A percentile compares a stretch with the other conserved stretches of the same genome.
Conservation (phyloP, 2,888 invertebrate species). For the Chalcosyrphus nemorum region DNA sequence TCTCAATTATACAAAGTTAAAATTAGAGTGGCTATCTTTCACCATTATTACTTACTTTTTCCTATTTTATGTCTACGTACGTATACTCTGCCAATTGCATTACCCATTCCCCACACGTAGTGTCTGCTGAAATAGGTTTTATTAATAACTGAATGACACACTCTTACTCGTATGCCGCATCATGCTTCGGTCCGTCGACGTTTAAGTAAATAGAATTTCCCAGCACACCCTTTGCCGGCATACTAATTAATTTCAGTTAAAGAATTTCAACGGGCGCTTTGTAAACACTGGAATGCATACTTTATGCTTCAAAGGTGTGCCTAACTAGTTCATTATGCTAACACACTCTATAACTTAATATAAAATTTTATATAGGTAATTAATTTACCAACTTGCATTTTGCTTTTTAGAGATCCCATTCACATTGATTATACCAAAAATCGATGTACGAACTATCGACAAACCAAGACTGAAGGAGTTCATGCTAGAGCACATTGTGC, state of each 20-base stretch:
- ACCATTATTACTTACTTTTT: not conserved
- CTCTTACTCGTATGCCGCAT: conserved; percentile 11
- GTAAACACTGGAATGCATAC: not conserved
- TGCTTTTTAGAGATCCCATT: conserved; percentile 83
- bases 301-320: not conserved
- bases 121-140: conserved; percentile 23
- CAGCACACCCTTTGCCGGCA: conserved; percentile 30
- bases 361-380: not conserved
- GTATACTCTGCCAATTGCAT: not conserved
- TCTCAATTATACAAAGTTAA: not conserved
- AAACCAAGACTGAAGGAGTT: conserved; percentile 84
- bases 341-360: not conserved
- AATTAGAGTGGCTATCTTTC: not conserved
- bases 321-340: not conserved
- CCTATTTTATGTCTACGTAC: not conserved
- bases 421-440: conserved; percentile 84
- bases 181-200: not conserved
- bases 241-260: conserved; percentile 39
- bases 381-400: not conserved
- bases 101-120: conserved; percentile 17
- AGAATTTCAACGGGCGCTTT: conserved; percentile 29
- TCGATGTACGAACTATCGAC: conserved; percentile 83
- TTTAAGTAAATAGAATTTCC: conserved; percentile 30
- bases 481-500: conserved; percentile 85
- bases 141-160: conserved; percentile 54